phyloP scores from a whole-genome alignment of 2,888 invertebrate genomes.

The Ypsolopha scabrella region DNA sequence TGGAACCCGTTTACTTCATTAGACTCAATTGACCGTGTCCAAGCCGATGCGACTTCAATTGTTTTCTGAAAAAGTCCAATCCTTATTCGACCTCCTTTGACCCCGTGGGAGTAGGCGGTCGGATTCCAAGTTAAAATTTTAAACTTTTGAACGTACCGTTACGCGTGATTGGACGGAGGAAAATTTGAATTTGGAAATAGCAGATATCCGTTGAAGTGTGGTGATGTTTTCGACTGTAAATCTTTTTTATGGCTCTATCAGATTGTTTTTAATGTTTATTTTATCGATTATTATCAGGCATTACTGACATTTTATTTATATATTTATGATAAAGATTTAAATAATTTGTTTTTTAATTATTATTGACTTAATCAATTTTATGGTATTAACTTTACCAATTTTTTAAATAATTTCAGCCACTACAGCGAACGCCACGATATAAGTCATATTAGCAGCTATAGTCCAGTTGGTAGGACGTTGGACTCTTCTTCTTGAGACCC shows the following conservation, averaged over 20 bases:
- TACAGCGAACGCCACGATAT: too few relatives aligned
- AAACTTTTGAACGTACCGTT: conserved; percentile 11
- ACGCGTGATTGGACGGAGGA: conserved; percentile 23
- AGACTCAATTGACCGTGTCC: conserved; percentile 41
- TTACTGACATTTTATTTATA: too few relatives aligned
- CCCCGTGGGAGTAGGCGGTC: conserved; percentile 33
- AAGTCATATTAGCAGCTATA: background rate
- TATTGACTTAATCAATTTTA: too few relatives aligned
- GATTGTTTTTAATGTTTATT: background rate
- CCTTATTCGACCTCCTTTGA: conserved; percentile 30
- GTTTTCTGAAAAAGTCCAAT: conserved; percentile 41
- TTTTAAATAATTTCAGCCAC: too few relatives aligned
- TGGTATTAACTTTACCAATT: too few relatives aligned
- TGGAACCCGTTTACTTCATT: background rate
- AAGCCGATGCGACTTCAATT: background rate
- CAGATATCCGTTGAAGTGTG: background rate
- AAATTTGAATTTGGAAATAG: background rate
- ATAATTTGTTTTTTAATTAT: too few relatives aligned
- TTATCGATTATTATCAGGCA: background rate
- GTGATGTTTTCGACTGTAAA: background rate
- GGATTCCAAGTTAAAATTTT: conserved; percentile 21
- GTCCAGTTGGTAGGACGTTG: background rate
- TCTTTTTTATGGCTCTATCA: too few relatives aligned
- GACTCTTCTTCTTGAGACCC: too few relatives aligned
- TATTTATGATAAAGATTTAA: background rate